Base-by-base conservation (phyloP, 2,113 vertebrate genomes). In the Heloderma charlesbogerti region DNA sequence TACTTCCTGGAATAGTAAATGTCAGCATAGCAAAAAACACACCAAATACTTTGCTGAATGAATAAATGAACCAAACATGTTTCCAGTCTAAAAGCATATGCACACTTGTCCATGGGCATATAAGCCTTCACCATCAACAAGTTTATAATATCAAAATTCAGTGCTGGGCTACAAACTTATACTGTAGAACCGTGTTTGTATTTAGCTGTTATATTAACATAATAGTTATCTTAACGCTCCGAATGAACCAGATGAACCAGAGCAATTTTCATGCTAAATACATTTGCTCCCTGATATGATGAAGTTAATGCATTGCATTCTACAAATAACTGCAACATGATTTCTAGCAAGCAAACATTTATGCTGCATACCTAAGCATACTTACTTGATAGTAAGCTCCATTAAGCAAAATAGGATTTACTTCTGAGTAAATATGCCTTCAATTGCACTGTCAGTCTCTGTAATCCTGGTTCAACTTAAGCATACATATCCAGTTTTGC, bases 61-160 rank as follows among this genome's bases (percentile, higher is more conserved):
- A 84, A 40, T 66, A 66, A 27, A 12, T 66, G 63, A 12, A 43
- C 15, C 43, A 29, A 67, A 80, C 37, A 84, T 43, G 29, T 67
- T 66, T 84, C 66, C 27, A 45, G 29, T 84, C 29, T 29, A 84
- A 45, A 67, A 43, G 7, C 1, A 16, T 10, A 67, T 45, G 31
- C 7, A 57, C 51, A 57, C 15, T 15, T n/a, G n/a, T 10, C 6
- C 31, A 81, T 57, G n/a, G n/a, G 31, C 51, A 81, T 16, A 9
- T 45, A 84, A 67, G 25, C 43, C 40, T 84, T 84, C 83, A 84
- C 43, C 63, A 84, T 84, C 83, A 84, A 67, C 83, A 84, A 40
- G 63, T 66, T 84, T 67, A 67, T 66, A 84, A 66, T 40, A 43
- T 27, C 5, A 84, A 31, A 40, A 67, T 84, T 45, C 43, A 84